Evolutionary conservation across 2,888 invertebrate species (phyloP).

Genomic region (Drosophila ustulata): DNA sequence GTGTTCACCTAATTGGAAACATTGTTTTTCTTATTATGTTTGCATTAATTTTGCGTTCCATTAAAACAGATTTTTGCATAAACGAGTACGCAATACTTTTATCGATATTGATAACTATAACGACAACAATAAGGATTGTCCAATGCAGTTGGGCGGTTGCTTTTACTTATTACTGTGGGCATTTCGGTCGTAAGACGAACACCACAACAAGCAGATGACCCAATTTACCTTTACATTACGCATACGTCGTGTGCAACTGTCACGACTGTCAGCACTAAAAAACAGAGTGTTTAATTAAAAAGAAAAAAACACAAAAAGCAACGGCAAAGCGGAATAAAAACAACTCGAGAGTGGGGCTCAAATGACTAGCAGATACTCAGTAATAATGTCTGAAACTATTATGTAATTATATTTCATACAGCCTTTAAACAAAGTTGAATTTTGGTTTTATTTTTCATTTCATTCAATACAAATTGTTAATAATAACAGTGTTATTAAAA

Average conservation of each 20-base stretch:
- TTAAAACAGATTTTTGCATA: conserved; percentile 20
- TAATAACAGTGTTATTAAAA: no score
- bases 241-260: conserved; percentile 53
- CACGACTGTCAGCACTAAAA: conserved; percentile 54
- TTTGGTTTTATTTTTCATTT: no score
- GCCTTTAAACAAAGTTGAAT: no score
- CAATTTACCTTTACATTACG: conserved; percentile 46
- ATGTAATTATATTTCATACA: not conserved
- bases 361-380: conserved; percentile 2
- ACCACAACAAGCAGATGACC: conserved; percentile 33
- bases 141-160: conserved; percentile 4
- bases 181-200: not conserved
- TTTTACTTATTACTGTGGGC: conserved; percentile 3
- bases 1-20: conserved; percentile 24
- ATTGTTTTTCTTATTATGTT: conserved; percentile 8
- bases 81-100: conserved; percentile 1
- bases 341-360: not conserved
- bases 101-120: conserved; percentile 1
- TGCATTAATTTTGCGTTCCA: not conserved
- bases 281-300: conserved; percentile 65
- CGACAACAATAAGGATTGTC: conserved; percentile 10
- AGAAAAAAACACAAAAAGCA: conserved; percentile 22
- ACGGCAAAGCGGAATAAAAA: conserved; percentile 1
- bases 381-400: not conserved
- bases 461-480: no score